Evolutionary conservation across 2,113 vertebrate genomes (phyloP), one percentile per base, ranked within the genome.

Genomic region (Lutjanus erythropterus): DNA sequence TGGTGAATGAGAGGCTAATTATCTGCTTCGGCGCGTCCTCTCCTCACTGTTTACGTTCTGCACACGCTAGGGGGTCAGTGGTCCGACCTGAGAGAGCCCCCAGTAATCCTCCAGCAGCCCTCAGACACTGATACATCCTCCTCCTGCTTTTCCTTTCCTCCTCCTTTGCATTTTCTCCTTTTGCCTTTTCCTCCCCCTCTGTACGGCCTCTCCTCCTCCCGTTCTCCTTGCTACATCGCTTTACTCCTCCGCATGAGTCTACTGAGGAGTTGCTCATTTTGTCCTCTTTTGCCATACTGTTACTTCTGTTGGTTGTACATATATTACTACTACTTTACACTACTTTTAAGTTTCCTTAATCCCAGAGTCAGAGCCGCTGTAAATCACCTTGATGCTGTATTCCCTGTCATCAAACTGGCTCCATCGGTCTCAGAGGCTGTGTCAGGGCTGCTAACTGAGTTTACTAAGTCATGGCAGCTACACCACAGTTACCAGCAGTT

Each of bases 31-130:
- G 83, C 68, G 86, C 81, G 58, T 90, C 89, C 89, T 88, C 84
- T 93, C 90, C 86, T 87, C 50, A 19, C n/a, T 97, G 96, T 97
- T 99, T 98, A 98, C 92, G 93, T 95, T 95, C 89, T 94, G 90
- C 95, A 94, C 96, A 96, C 88, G 88, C 95, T 94, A 94, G 65
- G 19, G 83, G 95, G 96, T 97, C 96, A 96, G 92, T 96, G 91
- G 90, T 94, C 92, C 66, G 91, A 94, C 93, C 93, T 87, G 87
- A 72, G 78, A 90, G 90, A 92, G 78, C 86, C 87, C 79, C 68
- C 84, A 16, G 88, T 95, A 94, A 95, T 95, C 92, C 93, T 80
- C 86, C 90, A 90, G 76, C 90, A 91, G 88, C 86, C 89, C 90
- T 89, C 86, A 88, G 93, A 92, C 94, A 94, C 86, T 90, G 90